Percentiles rank a stretch among this genome's conserved stretches.
These are phyloP conservation scores for Xestia rhomboidea DNA, from an alignment of 2,888 invertebrate genomes.

Conservation along the genomic window DNA sequence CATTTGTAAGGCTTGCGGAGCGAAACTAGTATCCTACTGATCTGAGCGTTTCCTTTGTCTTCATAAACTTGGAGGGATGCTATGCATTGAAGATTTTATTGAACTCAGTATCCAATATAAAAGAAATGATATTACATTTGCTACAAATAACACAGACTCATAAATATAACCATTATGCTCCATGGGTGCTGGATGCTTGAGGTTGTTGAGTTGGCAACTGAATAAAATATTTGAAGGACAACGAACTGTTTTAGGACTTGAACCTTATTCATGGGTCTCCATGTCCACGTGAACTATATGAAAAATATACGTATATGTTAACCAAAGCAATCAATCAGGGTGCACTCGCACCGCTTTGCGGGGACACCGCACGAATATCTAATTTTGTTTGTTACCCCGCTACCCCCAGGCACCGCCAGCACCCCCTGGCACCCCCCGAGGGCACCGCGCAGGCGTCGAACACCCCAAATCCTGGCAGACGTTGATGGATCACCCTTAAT, in stretches of 20 bases:
- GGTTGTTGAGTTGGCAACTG: neutral
- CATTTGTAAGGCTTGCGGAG: constrained; percentile 50
- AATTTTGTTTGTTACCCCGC: constrained; percentile 87
- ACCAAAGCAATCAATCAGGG: constrained; percentile 87
- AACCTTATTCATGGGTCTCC: constrained; percentile 41
- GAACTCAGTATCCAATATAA: constrained; percentile 18
- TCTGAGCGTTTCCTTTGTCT: constrained; percentile 47
- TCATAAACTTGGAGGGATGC: constrained; percentile 27
- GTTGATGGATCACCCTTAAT: constrained; percentile 91
- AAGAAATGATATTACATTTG: constrained; percentile 4
- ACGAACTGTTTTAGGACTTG: constrained; percentile 20
- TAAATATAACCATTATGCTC: neutral
- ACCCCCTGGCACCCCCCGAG: constrained; percentile 58
- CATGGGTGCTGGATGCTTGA: neutral
- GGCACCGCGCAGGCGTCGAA: constrained; percentile 84
- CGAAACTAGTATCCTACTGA: constrained; percentile 57
- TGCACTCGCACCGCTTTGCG: constrained; percentile 85
- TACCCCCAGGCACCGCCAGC: constrained; percentile 65
- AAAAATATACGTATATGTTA: constrained; percentile 67
- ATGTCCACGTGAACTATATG: constrained; percentile 43
- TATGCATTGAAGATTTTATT: constrained; percentile 52
- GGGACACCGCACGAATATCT: constrained; percentile 90
- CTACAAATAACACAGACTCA: constrained; percentile 8
- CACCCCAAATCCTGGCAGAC: constrained; percentile 90
- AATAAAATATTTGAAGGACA: constrained; percentile 18